Conservation (phyloP, 1,140 invertebrate genomes). For the Prorops nasuta region DNA sequence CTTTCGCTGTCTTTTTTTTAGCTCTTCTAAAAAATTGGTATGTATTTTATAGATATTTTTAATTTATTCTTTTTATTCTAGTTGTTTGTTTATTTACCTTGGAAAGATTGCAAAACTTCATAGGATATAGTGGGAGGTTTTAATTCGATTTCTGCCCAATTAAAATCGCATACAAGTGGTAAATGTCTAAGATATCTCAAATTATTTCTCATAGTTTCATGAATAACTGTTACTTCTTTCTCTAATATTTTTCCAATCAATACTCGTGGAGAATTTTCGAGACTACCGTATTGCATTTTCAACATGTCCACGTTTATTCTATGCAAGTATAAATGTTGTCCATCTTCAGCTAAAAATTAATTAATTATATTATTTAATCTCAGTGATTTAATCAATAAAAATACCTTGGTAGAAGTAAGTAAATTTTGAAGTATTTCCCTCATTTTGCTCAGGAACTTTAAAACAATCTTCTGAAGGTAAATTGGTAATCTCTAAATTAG, state of each 20-base stretch:
- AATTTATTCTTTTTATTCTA: not conserved
- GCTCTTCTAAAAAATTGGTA: slow-evolving; percentile 57
- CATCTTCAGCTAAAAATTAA: slow-evolving; percentile 71
- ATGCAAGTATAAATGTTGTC: slow-evolving; percentile 91
- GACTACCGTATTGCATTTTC: slow-evolving; percentile 77
- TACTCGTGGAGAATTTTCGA: slow-evolving; percentile 74
- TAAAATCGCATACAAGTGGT: slow-evolving; percentile 86
- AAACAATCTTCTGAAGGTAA: too few species aligned
- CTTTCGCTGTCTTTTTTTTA: slow-evolving; percentile 63
- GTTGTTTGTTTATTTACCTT: slow-evolving; percentile 56
- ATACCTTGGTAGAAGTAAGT: slow-evolving; percentile 89
- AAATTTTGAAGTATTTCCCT: slow-evolving; percentile 57
- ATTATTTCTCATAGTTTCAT: slow-evolving; percentile 72
- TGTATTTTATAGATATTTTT: slow-evolving; percentile 11
- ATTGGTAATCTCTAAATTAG: too few species aligned
- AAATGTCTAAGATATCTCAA: slow-evolving; percentile 84
- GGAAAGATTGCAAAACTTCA: slow-evolving; percentile 65
- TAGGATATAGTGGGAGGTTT: slow-evolving; percentile 68
- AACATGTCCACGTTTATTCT: slow-evolving; percentile 89
- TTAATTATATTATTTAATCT: slow-evolving; percentile 6
- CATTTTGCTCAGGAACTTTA: too few species aligned
- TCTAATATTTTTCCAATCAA: slow-evolving; percentile 78
- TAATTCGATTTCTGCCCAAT: slow-evolving; percentile 84
- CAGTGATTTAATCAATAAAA: not conserved
- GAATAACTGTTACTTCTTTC: slow-evolving; percentile 81